A percentile compares a stretch with the other conserved stretches of the same genome.
Evolutionary conservation across 2,888 invertebrate genomes (phyloP).

Genomic region (Erebia ligea): DNA sequence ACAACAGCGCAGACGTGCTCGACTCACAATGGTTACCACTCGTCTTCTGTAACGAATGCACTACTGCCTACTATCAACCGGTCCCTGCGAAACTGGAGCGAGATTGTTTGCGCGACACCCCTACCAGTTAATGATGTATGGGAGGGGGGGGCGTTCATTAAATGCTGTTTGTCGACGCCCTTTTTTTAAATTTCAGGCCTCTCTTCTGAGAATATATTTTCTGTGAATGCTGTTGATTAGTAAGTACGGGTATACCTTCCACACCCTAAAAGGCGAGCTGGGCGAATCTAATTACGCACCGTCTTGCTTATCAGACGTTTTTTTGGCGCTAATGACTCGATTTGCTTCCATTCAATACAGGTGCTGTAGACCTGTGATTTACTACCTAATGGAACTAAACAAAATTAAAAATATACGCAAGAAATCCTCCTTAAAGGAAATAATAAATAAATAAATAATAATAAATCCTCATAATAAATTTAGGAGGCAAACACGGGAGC

Average conservation of each 20-base stretch:
- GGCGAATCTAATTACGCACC: constrained; percentile 47
- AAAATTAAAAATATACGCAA: neutral
- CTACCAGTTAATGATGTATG: constrained; percentile 77
- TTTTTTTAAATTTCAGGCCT: constrained; percentile 54
- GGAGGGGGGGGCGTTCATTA: constrained; percentile 66
- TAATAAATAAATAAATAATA: no score
- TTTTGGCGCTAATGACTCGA: constrained; percentile 43
- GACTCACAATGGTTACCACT: constrained; percentile 77
- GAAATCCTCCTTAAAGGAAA: no score
- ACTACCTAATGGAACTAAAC: neutral
- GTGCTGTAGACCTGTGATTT: constrained; percentile 14
- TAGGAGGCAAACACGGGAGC: no score
- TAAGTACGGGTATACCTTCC: constrained; percentile 37
- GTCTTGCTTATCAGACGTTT: constrained; percentile 45
- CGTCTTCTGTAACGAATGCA: constrained; percentile 80
- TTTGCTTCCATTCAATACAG: constrained; percentile 39
- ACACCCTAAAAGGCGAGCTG: constrained; percentile 43
- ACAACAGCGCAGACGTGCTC: constrained; percentile 79
- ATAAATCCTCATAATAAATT: no score
- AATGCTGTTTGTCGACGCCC: constrained; percentile 61
- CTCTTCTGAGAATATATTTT: constrained; percentile 49
- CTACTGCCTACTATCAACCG: constrained; percentile 72
- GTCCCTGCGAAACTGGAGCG: constrained; percentile 75
- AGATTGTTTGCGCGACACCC: constrained; percentile 76
- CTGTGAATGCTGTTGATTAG: constrained; percentile 51